Conservation (phyloP, 2,797 vertebrate species). For the Coregonus ussuriensis region DNA sequence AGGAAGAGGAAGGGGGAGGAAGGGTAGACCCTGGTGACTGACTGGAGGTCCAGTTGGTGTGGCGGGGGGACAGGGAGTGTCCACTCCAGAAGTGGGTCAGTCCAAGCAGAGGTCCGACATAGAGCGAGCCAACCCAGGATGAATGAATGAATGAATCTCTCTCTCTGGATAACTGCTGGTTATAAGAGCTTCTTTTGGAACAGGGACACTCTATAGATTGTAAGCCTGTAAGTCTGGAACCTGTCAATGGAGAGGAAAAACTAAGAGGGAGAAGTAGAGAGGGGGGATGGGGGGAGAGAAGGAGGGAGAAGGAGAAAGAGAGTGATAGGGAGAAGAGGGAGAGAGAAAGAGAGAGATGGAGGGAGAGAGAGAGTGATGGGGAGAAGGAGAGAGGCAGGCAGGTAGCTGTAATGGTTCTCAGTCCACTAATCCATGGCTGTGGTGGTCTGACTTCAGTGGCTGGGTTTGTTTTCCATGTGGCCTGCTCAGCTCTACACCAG, state of each 20-base stretch:
- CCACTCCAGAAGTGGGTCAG: conserved; percentile 29
- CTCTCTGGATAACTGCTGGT: conserved; percentile 17
- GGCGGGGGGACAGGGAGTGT: neutral
- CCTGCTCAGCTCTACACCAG: neutral
- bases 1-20: neutral
- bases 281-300: conserved; percentile 1
- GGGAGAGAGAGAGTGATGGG: conserved; percentile 42
- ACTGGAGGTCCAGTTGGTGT: neutral
- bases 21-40: neutral
- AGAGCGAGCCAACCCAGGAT: conserved; percentile 20
- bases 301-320: conserved; percentile 15
- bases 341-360: conserved; percentile 50
- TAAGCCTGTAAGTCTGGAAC: no score
- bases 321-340: conserved; percentile 18
- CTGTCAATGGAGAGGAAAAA: conserved; percentile 15
- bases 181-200: conserved; percentile 42
- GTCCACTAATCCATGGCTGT: neutral
- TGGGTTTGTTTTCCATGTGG: neutral
- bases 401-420: neutral
- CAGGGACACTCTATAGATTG: conserved; percentile 2
- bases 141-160: no score
- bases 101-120: conserved; percentile 15
- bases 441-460: neutral
- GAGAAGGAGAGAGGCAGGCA: conserved; percentile 25
- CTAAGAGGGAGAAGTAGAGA: conserved; percentile 25